Percentiles rank a stretch among this genome's conserved stretches.
phyloP scores from a whole-genome alignment of 2,797 vertebrate species.

The Anniella stebbinsi region DNA sequence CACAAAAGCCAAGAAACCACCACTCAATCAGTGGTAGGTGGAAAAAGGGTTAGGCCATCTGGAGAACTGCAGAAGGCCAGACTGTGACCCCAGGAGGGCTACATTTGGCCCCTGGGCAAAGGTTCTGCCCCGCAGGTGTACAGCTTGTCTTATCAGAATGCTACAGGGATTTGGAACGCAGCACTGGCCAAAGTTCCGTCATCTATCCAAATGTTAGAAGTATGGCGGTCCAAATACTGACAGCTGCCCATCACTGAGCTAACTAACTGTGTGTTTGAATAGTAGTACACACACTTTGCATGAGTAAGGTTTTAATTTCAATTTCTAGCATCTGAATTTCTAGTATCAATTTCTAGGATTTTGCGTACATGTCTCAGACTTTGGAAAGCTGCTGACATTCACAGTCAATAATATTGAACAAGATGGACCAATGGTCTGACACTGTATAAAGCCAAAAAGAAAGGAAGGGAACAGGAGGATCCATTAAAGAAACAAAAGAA shows the following conservation, averaged over 20 bases:
- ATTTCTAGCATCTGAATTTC: background rate
- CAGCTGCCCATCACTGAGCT: background rate
- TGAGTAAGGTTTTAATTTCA: background rate
- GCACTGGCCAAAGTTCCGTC: too few species aligned
- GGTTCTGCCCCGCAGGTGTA: too few species aligned
- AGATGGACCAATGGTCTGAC: background rate
- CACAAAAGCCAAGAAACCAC: too few species aligned
- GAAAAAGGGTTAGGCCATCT: too few species aligned
- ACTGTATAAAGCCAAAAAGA: background rate
- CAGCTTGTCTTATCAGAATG: too few species aligned
- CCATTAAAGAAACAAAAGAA: background rate
- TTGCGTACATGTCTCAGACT: background rate
- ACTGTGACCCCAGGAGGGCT: too few species aligned
- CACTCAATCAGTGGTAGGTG: too few species aligned
- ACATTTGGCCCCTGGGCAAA: too few species aligned
- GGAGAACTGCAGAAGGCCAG: too few species aligned
- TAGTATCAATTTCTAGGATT: too few species aligned
- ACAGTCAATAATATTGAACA: background rate
- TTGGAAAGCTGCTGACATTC: background rate
- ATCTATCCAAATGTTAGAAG: background rate
- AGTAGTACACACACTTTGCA: background rate
- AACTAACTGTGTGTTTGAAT: background rate
- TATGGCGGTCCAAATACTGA: background rate
- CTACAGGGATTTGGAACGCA: background rate
- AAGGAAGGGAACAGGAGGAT: background rate